Percentiles rank a stretch among this genome's conserved stretches.
These are phyloP conservation scores for Antheraea assamensis DNA, from an alignment of 2,888 invertebrate genomes.

Conservation along the genomic window DNA sequence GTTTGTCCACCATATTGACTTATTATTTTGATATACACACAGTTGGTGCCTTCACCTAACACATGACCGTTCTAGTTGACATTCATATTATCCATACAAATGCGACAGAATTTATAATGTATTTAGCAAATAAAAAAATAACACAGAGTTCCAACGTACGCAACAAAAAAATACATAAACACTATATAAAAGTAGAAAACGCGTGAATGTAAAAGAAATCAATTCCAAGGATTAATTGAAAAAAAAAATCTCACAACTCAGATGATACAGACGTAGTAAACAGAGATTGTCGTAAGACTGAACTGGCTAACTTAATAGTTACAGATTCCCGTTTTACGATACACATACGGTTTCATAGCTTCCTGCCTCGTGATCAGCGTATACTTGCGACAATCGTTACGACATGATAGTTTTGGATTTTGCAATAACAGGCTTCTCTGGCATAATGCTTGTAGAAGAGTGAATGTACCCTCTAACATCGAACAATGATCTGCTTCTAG, in stretches of 20 bases:
- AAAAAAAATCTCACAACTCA: not conserved
- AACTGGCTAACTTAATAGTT: conserved; percentile 43
- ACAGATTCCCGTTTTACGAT: conserved; percentile 49
- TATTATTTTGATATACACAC: not conserved
- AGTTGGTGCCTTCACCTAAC: too few species aligned
- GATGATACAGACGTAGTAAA: conserved; percentile 32
- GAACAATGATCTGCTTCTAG: too few species aligned
- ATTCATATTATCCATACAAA: not conserved
- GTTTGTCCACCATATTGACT: not conserved
- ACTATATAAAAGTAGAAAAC: not conserved
- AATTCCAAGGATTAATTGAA: not conserved
- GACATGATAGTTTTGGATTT: not conserved
- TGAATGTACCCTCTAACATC: too few species aligned
- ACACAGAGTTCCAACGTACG: too few species aligned
- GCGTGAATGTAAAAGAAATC: not conserved
- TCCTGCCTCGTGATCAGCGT: conserved; percentile 46
- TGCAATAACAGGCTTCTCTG: not conserved
- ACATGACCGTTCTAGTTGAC: not conserved
- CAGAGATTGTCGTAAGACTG: conserved; percentile 40
- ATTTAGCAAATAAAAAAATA: too few species aligned
- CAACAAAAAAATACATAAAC: not conserved
- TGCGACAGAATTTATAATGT: too few species aligned
- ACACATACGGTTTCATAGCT: conserved; percentile 52
- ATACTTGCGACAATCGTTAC: conserved; percentile 27
- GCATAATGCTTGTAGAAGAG: too few species aligned